Evolutionary conservation across 2,797 vertebrate genomes (phyloP).

Genomic region (Balearica regulorum): DNA sequence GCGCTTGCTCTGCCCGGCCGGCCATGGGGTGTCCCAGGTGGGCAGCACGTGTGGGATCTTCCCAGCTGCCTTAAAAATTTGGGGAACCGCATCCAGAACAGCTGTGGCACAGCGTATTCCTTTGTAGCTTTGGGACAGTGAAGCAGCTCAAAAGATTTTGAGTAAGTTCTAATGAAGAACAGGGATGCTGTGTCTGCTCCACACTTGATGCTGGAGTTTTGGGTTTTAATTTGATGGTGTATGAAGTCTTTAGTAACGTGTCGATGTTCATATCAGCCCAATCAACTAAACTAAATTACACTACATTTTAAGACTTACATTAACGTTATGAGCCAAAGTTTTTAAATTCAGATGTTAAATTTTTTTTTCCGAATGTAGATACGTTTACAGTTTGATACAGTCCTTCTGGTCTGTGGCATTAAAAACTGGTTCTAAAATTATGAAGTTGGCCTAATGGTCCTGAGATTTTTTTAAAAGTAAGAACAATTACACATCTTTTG

Average conservation of each 20-base stretch:
- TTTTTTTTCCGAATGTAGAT: neutral
- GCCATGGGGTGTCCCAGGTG: rapidly evolving
- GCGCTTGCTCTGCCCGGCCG: too few relatives aligned
- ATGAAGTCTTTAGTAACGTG: neutral
- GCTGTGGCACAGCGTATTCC: neutral
- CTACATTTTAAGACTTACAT: neutral
- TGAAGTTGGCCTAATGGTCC: neutral
- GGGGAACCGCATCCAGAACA: neutral
- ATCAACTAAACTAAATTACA: neutral
- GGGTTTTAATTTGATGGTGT: neutral
- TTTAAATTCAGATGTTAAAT: neutral
- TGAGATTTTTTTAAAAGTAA: neutral
- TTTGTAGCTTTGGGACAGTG: neutral
- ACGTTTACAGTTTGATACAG: neutral
- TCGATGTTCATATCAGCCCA: neutral
- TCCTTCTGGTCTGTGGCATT: neutral
- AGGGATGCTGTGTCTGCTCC: neutral
- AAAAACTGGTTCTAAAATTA: neutral
- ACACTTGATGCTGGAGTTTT: neutral
- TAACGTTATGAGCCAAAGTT: neutral
- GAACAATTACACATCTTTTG: neutral
- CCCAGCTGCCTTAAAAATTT: neutral
- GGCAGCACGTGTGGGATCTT: neutral
- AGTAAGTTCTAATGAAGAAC: neutral
- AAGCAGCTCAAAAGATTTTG: neutral